Evolutionary conservation across 2,888 invertebrate genomes (phyloP), one percentile per base, ranked within the genome.

Genomic region (Epinotia demarniana): DNA sequence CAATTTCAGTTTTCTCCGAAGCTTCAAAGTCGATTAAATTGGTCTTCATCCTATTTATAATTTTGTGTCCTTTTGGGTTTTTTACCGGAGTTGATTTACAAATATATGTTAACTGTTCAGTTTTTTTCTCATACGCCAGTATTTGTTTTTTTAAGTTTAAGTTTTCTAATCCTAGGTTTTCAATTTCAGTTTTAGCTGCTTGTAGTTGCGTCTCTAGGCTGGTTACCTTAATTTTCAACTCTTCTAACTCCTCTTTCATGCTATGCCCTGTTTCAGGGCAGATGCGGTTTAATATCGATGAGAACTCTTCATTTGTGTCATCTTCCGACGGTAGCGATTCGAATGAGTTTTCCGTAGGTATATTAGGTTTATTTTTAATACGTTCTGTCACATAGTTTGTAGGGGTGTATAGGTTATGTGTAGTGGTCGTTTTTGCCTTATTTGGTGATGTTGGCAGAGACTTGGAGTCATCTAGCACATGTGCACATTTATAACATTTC

Each of bases 171-270:
- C 33, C n/a, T 8, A 62, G 3, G 4, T 62, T 62, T n/a, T 62
- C 61, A 39, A 62, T 62, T 62, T 62, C 61, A 23, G 8, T 13
- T 33, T 62, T 39, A 6, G 61, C 61, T 4, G 16, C 4, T 62
- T 19, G 46, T 12, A 63, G 2, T 63, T 63, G 5, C 1, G 12
- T 46, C 19, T 39, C 61, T 39, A 46, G 11, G 0, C 1, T 23
- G 13, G 1, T 23, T 13, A 64, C n/a, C 19, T 64, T 64, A 23
- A 49, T 16, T 49, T 64, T 46, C 19, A 64, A 49, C 8, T 64
- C 64, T 64, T 64, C 64, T 13, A 64, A 23, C 23, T 64, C 19
- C 19, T 64, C 64, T 64, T 49, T 64, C 46, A 64, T 64, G 9
- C 64, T 64, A 23, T 64, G 19, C 6, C 23, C 49, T 5, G 43